Base-by-base conservation (phyloP, 2,113 vertebrate species). In the Gavia stellata region DNA sequence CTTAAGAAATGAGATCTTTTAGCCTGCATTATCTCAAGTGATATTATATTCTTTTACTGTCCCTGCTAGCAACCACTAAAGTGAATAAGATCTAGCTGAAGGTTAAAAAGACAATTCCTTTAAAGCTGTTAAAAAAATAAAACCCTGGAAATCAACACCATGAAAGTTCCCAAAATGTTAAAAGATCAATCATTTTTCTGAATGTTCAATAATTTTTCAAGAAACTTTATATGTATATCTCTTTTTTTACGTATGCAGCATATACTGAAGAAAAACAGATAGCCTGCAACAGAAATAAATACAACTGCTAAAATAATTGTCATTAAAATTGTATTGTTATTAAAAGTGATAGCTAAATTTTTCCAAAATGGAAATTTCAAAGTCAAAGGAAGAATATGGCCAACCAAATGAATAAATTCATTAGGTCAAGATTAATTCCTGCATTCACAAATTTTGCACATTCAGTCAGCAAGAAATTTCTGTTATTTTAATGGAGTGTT, bases 151-250 rank as follows among this genome's bases (percentile, higher is more conserved):
- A 63, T 3, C 23, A 49, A n/a, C 19, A 45, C 13, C 14, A 52
- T 17, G 9, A 66, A 28, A 31, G 28, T 58, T 73, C 19, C 10
- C 12, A 20, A 66, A 73, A 72, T 50, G 0, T 23, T 53, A 34
- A 78, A 68, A 36, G 7, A 49, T 18, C 31, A 15, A 36, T 50
- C 3, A 16, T 67, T 96, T 92, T 83, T 59, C 21, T 45, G 67
- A 88, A 62, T 10, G 7, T 72, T 52, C 14, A 56, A 45, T 85
- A 40, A 19, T 36, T 68, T 91, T 71, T 38, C 17, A 55, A 45
- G 14, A 8, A 83, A 40, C 1, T 62, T 58, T 50, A 18, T 53
- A 34, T 1, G 2, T 14, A 3, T 28, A 4, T 4, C 3, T 33
- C 3, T 29, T n/a, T 85, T 24, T 34, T 15, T 3, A 74, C 78